Evolutionary conservation across 1,140 invertebrate genomes (phyloP), one percentile per base, ranked within the genome.

Genomic region (Trachelipus rathkii): DNA sequence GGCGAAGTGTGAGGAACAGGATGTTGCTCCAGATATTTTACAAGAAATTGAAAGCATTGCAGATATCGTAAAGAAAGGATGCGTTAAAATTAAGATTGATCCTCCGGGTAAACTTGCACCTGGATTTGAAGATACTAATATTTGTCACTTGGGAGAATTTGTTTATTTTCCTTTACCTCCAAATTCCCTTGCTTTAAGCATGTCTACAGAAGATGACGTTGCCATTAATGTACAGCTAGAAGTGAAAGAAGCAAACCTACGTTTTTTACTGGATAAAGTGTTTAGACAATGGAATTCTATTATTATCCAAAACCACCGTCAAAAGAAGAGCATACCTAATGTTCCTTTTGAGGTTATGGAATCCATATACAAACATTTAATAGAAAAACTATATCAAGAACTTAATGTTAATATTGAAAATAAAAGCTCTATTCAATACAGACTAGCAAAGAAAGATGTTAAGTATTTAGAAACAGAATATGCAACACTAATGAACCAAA

Each of bases 241-340:
- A 24, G 11, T 19, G 5, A 60, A 19, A 15, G n/a, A 33, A 21
- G 67, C 68, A 6, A 60, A 33, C 19, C n/a, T 78, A 0, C 33
- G 43, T 23, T 50, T 72, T 15, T 44, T 80, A 53, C 50, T 80
- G 23, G 53, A 71, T 8, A 21, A 77, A 13, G 24, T 78, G 8
- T 80, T 78, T 71, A 74, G 75, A 13, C 79, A 80, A 44, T 80
- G 79, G 79, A 80, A 78, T 71, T 76, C 79, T 44, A 71, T 80
- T 43, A 10, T 80, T 15, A 76, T 80, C 46, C 79, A 80, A 67
- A 71, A 67, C 10, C 79, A 80, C 23, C 60, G 79, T 10, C 78
- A 77, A 46, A 78, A 80, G 33, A 15, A 66, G 10, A 5, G 45
- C 10, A 74, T 80, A 4, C 77, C 79, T 43, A 76, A 11, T 13